phyloP scores from a whole-genome alignment of 2,797 vertebrate genomes.

The Euphonia xanthogaster region DNA sequence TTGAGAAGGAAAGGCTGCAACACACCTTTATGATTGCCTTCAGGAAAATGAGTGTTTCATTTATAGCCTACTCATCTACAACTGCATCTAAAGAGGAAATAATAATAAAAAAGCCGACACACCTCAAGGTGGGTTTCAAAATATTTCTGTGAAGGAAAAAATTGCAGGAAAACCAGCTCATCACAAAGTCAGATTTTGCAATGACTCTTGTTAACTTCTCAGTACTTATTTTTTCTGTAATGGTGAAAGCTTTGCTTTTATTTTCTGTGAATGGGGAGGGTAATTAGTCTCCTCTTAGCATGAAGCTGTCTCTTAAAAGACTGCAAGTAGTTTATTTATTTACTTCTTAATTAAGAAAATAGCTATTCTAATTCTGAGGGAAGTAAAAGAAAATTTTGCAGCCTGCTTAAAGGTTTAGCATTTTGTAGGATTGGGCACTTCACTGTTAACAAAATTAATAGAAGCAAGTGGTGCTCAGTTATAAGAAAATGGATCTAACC shows the following conservation, averaged over 20 bases:
- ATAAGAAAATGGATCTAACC: neutral
- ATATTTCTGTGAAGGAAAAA: slow-evolving; percentile 7
- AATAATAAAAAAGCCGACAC: neutral
- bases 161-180: neutral
- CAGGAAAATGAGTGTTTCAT: neutral
- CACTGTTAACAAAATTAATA: neutral
- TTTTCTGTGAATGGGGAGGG: neutral
- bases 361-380: neutral
- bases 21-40: neutral
- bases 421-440: neutral
- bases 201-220: neutral
- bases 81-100: neutral
- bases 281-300: neutral
- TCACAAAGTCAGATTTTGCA: slow-evolving; percentile 10
- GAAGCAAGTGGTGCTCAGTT: neutral
- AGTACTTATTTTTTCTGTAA: neutral
- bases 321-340: neutral
- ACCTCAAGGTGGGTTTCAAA: neutral
- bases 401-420: neutral
- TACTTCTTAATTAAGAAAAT: neutral
- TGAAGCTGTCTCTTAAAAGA: neutral
- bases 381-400: neutral
- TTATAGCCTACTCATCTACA: neutral
- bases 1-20: neutral
- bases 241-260: neutral